These are phyloP conservation scores for Ecliptopera silaceata DNA, from an alignment of 2,888 invertebrate species.

Conservation along the genomic window DNA sequence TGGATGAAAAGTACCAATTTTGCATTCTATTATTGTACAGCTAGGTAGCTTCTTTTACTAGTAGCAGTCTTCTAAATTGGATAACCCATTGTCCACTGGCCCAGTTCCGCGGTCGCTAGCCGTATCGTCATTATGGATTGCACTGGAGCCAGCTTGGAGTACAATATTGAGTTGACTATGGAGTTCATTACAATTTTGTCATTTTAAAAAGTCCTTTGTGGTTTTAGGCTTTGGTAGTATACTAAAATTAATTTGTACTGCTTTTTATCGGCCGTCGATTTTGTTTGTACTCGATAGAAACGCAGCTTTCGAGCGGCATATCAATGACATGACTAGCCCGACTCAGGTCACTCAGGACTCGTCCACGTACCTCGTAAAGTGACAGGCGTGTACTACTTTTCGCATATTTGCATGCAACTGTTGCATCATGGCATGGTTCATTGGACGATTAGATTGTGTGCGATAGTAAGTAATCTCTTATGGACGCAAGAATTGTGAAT, in stretches of 20 bases:
- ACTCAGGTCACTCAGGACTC: neutral
- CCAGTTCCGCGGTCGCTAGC: constrained; percentile 18
- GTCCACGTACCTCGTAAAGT: neutral
- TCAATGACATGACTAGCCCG: neutral
- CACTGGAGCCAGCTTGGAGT: neutral
- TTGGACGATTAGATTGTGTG: constrained; percentile 26
- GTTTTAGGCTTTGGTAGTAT: no score
- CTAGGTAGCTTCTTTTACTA: constrained; percentile 3
- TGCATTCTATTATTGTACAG: constrained; percentile 9
- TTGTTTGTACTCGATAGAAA: neutral
- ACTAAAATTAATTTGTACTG: no score
- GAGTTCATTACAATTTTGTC: neutral
- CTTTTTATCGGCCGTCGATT: neutral
- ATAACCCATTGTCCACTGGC: constrained; percentile 27
- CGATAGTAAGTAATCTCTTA: constrained; percentile 11
- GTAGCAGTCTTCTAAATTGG: constrained; percentile 25
- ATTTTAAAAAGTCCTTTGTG: neutral
- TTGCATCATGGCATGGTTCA: constrained; percentile 23
- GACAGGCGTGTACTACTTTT: constrained; percentile 14
- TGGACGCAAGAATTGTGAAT: neutral
- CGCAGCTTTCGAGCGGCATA: neutral
- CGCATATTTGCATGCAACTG: constrained; percentile 20
- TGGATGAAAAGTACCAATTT: neutral
- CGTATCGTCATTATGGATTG: constrained; percentile 18
- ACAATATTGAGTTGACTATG: neutral